A percentile compares a stretch with the other conserved stretches of the same genome.
Conservation (phyloP, 2,797 vertebrate genomes). For the Lindbergichthys nudifrons region DNA sequence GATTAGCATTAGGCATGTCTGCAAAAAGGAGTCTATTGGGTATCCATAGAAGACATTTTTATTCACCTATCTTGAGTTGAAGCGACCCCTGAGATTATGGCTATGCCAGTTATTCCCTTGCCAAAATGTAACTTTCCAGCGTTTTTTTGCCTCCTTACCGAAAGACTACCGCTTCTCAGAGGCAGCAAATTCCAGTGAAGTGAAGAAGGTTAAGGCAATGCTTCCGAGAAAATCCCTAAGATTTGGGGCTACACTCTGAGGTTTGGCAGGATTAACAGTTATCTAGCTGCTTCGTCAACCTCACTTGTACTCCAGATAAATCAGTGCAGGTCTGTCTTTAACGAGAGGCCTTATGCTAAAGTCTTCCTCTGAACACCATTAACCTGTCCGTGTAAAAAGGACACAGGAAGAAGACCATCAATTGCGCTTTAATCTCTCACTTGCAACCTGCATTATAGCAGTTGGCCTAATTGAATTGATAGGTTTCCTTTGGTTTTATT, state of each 20-base stretch:
- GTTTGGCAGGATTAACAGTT: constrained; percentile 11
- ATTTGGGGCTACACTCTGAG: constrained; percentile 41
- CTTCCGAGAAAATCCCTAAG: constrained; percentile 2
- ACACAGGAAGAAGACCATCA: constrained; percentile 68
- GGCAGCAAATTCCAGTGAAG: no score
- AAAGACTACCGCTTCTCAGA: no score
- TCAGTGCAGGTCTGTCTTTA: constrained; percentile 72
- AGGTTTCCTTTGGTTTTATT: constrained; percentile 44
- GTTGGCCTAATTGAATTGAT: constrained; percentile 55
- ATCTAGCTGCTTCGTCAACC: constrained; percentile 66
- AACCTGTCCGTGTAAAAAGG: constrained; percentile 79
- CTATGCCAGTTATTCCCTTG: no score
- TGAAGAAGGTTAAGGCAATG: not conserved
- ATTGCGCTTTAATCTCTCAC: constrained; percentile 73
- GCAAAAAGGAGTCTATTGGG: no score
- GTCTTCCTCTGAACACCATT: constrained; percentile 75
- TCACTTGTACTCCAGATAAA: constrained; percentile 72
- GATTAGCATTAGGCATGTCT: no score
- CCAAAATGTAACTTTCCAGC: no score
- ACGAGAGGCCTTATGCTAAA: constrained; percentile 73
- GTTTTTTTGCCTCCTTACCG: no score
- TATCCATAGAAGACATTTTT: no score
- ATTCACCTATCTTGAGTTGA: no score
- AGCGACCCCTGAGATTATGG: no score
- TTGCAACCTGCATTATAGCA: constrained; percentile 54